Evolutionary conservation across 2,888 invertebrate species (phyloP).

Genomic region (Drosophila cracens): DNA sequence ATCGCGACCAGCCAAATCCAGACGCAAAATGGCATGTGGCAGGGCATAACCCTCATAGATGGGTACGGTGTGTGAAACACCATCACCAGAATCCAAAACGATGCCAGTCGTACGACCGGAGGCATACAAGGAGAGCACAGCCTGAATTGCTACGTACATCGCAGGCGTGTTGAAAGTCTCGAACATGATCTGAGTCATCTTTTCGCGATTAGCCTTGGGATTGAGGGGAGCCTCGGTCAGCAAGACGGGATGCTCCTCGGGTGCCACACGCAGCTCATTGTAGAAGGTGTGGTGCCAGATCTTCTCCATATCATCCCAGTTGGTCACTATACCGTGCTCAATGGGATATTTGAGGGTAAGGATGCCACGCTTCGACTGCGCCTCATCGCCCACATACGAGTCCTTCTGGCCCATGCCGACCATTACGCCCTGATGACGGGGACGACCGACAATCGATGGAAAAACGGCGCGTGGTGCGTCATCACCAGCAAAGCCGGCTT

Average conservation of each 20-base stretch:
- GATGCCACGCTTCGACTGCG: constrained; percentile 94
- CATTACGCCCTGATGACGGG: constrained; percentile 95
- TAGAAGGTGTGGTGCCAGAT: constrained; percentile 99
- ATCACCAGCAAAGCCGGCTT: constrained; percentile 96
- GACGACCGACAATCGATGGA: constrained; percentile 95
- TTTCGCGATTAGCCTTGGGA: constrained; percentile 95
- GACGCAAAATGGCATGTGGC: constrained; percentile 96
- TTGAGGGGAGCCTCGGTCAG: constrained; percentile 95
- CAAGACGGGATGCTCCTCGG: constrained; percentile 95
- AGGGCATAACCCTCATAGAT: constrained; percentile 98
- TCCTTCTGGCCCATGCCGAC: constrained; percentile 97
- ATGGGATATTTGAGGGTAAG: constrained; percentile 98
- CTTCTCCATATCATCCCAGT: constrained; percentile 99
- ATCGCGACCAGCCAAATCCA: constrained; percentile 96
- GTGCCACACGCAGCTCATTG: constrained; percentile 98
- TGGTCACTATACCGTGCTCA: constrained; percentile 98
- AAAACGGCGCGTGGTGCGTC: constrained; percentile 95
- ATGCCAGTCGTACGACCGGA: constrained; percentile 99
- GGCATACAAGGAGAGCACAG: constrained; percentile 96
- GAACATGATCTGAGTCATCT: constrained; percentile 97
- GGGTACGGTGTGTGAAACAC: constrained; percentile 98
- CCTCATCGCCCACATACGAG: constrained; percentile 94
- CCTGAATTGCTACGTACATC: constrained; percentile 97
- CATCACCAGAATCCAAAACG: constrained; percentile 97
- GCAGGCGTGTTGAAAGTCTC: constrained; percentile 97